A percentile compares a stretch with the other conserved stretches of the same genome.
These are phyloP conservation scores for Acrobasis repandana DNA, from an alignment of 2,888 invertebrate genomes.

Conservation along the genomic window DNA sequence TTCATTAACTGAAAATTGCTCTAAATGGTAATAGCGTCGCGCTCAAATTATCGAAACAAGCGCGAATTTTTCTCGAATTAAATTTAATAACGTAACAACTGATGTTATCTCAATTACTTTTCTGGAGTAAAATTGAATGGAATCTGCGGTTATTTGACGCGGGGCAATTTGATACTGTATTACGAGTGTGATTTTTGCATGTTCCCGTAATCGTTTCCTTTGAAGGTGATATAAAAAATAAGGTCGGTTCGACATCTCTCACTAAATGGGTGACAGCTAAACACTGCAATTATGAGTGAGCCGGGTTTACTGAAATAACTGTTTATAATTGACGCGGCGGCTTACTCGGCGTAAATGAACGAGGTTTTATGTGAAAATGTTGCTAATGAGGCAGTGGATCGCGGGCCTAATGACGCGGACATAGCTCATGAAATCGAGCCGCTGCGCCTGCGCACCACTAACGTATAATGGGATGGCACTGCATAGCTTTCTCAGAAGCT, in stretches of 20 bases:
- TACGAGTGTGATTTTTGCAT: conserved; percentile 26
- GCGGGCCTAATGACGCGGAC: conserved; percentile 68
- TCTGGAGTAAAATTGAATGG: conserved; percentile 50
- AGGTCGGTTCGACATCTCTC: conserved; percentile 62
- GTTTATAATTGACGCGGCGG: conserved; percentile 72
- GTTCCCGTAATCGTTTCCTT: conserved; percentile 29
- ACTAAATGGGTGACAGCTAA: conserved; percentile 71
- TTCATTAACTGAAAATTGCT: conserved; percentile 77
- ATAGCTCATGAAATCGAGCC: conserved; percentile 55
- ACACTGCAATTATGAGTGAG: conserved; percentile 66
- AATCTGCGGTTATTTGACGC: conserved; percentile 48
- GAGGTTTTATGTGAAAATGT: conserved; percentile 74
- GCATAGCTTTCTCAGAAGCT: conserved; percentile 33
- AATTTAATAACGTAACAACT: conserved; percentile 70
- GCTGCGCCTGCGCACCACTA: conserved; percentile 31
- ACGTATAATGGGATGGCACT: conserved; percentile 31
- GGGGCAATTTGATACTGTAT: conserved; percentile 39
- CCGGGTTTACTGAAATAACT: conserved; percentile 72
- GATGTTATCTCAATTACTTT: conserved; percentile 63
- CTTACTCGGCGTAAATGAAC: conserved; percentile 64
- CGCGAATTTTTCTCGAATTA: conserved; percentile 66
- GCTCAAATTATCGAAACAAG: conserved; percentile 66
- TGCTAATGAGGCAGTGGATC: conserved; percentile 70
- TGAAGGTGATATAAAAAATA: conserved; percentile 35
- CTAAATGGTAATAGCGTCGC: conserved; percentile 71